These are phyloP conservation scores for Nasonia giraulti DNA, from an alignment of 1,140 invertebrate species.

Conservation along the genomic window DNA sequence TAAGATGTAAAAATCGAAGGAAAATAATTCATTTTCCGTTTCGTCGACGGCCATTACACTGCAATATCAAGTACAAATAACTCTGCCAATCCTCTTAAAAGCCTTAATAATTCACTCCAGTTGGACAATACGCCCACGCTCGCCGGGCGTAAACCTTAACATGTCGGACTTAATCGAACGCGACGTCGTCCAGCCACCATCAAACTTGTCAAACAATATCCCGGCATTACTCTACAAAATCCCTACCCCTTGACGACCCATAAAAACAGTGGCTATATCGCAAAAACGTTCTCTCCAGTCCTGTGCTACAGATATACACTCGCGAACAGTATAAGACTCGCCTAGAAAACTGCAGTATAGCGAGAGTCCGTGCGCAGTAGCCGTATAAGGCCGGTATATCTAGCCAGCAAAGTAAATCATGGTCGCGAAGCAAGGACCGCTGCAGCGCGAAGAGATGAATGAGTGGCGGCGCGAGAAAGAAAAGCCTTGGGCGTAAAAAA, in stretches of 20 bases:
- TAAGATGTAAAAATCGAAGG: too few relatives aligned
- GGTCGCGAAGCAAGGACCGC: not conserved
- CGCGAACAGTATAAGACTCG: not conserved
- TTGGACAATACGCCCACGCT: too few relatives aligned
- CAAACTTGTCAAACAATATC: not conserved
- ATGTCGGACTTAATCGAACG: not conserved
- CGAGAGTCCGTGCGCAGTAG: not conserved
- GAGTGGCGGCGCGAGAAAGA: not conserved
- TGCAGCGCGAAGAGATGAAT: not conserved
- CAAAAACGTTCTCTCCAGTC: not conserved
- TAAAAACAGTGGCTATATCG: not conserved
- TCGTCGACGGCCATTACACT: too few relatives aligned
- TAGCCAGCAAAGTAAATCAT: not conserved
- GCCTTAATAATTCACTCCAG: too few relatives aligned
- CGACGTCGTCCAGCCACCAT: not conserved
- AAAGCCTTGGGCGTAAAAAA: constrained; percentile 35
- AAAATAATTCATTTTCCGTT: too few relatives aligned
- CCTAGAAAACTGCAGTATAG: too few relatives aligned
- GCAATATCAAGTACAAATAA: too few relatives aligned
- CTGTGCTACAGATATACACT: not conserved
- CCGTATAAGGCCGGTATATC: not conserved
- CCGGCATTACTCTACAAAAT: not conserved
- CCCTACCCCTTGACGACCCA: not conserved
- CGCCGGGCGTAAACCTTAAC: too few relatives aligned
- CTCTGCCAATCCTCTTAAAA: too few relatives aligned